Conservation (phyloP, 2,797 vertebrate genomes). For the Gila robusta region DNA sequence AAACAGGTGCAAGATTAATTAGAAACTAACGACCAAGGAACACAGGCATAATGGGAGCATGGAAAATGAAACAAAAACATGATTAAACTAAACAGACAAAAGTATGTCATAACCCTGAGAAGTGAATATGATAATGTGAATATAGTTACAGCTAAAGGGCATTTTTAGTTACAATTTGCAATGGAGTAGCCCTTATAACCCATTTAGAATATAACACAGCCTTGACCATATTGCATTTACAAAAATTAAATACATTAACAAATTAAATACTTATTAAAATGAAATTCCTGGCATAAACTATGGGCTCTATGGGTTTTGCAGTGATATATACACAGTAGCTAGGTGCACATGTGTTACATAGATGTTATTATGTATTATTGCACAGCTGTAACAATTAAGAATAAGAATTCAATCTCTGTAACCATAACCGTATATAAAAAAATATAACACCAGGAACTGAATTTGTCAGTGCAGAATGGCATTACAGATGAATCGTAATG, state of each 20-base stretch:
- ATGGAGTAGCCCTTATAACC: neutral
- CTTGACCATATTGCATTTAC: too few relatives aligned
- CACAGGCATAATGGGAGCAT: too few relatives aligned
- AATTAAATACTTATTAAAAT: neutral
- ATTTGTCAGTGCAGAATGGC: neutral
- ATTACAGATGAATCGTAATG: slow-evolving; percentile 29
- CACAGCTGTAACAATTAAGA: neutral
- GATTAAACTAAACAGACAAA: too few relatives aligned
- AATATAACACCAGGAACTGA: neutral
- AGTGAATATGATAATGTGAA: neutral
- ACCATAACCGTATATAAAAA: neutral
- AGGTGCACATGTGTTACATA: neutral
- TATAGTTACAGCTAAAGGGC: neutral
- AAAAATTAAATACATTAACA: neutral
- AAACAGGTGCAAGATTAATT: too few relatives aligned
- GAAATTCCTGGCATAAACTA: neutral
- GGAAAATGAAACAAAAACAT: too few relatives aligned
- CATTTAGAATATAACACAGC: neutral
- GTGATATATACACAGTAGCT: neutral
- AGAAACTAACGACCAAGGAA: too few relatives aligned
- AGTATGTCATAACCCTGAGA: neutral
- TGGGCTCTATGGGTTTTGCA: neutral
- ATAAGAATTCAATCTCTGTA: neutral
- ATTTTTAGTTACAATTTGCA: neutral
- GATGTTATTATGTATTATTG: neutral